Evolutionary conservation across 2,888 invertebrate genomes (phyloP), one percentile per base, ranked within the genome.

Genomic region (Dichetophora obliterata): DNA sequence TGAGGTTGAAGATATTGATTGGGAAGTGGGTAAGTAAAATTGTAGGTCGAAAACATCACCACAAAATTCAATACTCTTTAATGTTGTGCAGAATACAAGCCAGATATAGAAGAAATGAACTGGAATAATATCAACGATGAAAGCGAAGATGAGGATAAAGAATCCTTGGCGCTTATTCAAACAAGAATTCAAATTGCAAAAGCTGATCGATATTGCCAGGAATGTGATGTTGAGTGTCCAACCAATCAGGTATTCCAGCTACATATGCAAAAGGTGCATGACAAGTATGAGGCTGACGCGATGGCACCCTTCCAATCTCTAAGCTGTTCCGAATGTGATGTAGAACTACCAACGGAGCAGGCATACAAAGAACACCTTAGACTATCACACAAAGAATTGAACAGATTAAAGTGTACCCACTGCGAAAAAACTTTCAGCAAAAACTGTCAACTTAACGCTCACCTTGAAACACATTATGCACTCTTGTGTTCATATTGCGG

Each of bases 191-290:
- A 74, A 19, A 14, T 9, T 5, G 27, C 22, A 14, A 63, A 52
- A 3, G 27, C 52, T 9, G 27, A 52, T 16, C 43, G 71, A 48
- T 78, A 63, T 43, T 78, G 78, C 27, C 68, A 66, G 24, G 72
- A 75, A 19, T 78, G 78, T 69, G 69, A 78, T 48, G 68, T 75
- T n/a, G 75, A 72, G 24, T 78, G 72, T 48, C 69, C 78, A 22
- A 75, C 78, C 8, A 73, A 78, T 16, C 75, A 73, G 43, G 75
- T 61, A 14, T 75, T 75, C 19, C 31, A 75, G 61, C 27, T 69
- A 69, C 78, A 78, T 50, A 54, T 78, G 14, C 61, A 75, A 37
- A 69, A 73, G 57, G 59, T 73, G 59, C 78, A 78, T 54, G 31
- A 66, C 2, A 70, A 63, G 34, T 54, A 24, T 24, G 59, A 22